These are phyloP conservation scores for Euborellia annulipes DNA, from an alignment of 1,140 invertebrate genomes.

Conservation along the genomic window DNA sequence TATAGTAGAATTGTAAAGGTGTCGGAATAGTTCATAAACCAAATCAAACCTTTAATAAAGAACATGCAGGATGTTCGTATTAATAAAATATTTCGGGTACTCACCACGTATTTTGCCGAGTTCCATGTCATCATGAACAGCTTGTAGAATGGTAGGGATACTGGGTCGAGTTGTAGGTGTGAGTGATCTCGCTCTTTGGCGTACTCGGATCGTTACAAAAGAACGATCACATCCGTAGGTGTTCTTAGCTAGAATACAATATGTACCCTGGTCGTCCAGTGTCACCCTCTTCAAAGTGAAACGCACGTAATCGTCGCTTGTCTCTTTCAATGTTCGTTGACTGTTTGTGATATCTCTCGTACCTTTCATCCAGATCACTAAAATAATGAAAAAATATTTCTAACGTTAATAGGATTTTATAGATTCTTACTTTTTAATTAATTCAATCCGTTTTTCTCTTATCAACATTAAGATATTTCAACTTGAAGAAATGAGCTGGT, in stretches of 20 bases:
- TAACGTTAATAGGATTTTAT: not conserved
- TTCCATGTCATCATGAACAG: slow-evolving; percentile 26
- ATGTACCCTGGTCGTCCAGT: slow-evolving; percentile 79
- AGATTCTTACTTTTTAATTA: not conserved
- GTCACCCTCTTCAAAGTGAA: slow-evolving; percentile 74
- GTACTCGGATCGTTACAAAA: slow-evolving; percentile 67
- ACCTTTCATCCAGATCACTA: slow-evolving; percentile 76
- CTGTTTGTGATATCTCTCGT: slow-evolving; percentile 63
- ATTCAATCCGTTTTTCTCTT: too few species aligned
- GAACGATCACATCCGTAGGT: slow-evolving; percentile 69
- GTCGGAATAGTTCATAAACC: too few species aligned
- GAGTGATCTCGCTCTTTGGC: slow-evolving; percentile 45
- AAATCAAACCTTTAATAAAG: too few species aligned
- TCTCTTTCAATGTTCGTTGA: slow-evolving; percentile 59
- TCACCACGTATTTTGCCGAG: slow-evolving; percentile 15
- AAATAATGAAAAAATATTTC: too few species aligned
- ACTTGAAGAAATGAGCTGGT: too few species aligned
- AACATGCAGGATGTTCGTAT: too few species aligned
- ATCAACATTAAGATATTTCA: too few species aligned
- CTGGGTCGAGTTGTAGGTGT: slow-evolving; percentile 27
- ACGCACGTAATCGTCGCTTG: slow-evolving; percentile 65
- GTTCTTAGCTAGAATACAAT: slow-evolving; percentile 86
- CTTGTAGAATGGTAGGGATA: slow-evolving; percentile 23
- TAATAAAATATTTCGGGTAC: too few species aligned
- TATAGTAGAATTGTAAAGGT: too few species aligned